Percentiles rank a stretch among this genome's conserved stretches.
Evolutionary conservation across 2,797 vertebrate species (phyloP).

Genomic region (Falco columbarius): DNA sequence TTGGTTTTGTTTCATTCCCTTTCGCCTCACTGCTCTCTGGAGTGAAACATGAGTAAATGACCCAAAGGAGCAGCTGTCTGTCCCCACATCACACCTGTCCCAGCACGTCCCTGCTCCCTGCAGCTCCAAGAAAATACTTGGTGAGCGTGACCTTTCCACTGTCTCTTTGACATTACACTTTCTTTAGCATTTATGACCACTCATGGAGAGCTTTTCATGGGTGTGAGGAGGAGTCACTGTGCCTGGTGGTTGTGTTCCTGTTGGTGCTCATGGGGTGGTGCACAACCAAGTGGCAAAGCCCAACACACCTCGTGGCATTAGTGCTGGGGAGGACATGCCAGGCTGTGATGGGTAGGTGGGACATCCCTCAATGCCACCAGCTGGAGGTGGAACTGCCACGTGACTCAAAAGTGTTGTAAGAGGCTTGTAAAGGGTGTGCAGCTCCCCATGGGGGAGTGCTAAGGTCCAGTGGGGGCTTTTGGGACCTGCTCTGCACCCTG

Average conservation of each 20-base stretch:
- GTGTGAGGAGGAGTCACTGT: not conserved
- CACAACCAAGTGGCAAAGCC: not conserved
- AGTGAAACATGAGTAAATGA: not conserved
- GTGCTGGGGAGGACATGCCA: not conserved
- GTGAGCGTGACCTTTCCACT: rapidly evolving
- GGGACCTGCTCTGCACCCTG: rapidly evolving
- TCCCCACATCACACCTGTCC: not conserved
- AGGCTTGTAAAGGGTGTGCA: not conserved
- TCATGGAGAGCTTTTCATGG: not conserved
- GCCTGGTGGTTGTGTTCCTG: rapidly evolving
- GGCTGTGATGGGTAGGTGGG: not conserved
- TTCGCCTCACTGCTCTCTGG: rapidly evolving
- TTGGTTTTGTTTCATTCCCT: not conserved
- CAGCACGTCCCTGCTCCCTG: not conserved
- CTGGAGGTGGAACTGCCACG: not conserved
- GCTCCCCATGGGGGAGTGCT: not conserved
- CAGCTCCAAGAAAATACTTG: not conserved
- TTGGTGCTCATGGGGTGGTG: not conserved
- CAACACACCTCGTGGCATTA: rapidly evolving
- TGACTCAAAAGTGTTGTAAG: not conserved
- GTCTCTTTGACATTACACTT: not conserved
- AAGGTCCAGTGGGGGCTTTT: not conserved
- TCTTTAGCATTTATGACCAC: not conserved
- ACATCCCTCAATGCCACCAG: not conserved
- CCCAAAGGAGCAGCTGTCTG: not conserved